These are phyloP conservation scores for Aspidiotus rigidus DNA, from an alignment of 2,888 invertebrate genomes.

Conservation along the genomic window DNA sequence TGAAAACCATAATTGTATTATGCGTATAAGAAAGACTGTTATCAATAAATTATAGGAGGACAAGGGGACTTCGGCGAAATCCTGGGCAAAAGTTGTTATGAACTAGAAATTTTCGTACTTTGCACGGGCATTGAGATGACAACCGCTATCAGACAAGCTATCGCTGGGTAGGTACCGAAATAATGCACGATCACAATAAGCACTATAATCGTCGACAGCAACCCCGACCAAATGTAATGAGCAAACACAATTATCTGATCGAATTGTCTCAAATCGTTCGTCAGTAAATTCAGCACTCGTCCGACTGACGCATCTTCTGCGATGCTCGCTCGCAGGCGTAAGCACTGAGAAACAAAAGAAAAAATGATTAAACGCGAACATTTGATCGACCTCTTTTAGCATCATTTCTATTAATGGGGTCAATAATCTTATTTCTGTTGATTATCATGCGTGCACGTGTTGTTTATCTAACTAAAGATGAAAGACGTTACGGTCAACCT, in stretches of 20 bases:
- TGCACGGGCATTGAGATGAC: slow-evolving; percentile 17
- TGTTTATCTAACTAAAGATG: no score
- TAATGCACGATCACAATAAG: neutral
- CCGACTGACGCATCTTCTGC: slow-evolving; percentile 20
- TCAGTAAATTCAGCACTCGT: slow-evolving; percentile 25
- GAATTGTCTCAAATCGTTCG: slow-evolving; percentile 27
- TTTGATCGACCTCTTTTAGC: no score
- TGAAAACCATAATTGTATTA: no score
- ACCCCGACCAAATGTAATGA: slow-evolving; percentile 25
- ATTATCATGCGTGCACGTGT: no score
- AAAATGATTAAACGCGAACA: neutral
- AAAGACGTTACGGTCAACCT: no score
- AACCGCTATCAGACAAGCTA: slow-evolving; percentile 8
- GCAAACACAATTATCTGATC: slow-evolving; percentile 23
- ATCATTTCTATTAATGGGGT: no score
- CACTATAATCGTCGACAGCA: slow-evolving; percentile 16
- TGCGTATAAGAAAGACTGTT: no score
- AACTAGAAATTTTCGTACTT: slow-evolving; percentile 6
- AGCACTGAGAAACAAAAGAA: slow-evolving; percentile 11
- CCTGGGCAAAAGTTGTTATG: neutral
- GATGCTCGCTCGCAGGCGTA: slow-evolving; percentile 17
- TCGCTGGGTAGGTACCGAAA: neutral
- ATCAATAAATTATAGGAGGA: neutral
- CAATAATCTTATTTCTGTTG: no score
- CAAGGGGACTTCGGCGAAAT: neutral